Evolutionary conservation across 2,797 vertebrate species (phyloP), one percentile per base, ranked within the genome.

Genomic region (Tenualosa ilisha): DNA sequence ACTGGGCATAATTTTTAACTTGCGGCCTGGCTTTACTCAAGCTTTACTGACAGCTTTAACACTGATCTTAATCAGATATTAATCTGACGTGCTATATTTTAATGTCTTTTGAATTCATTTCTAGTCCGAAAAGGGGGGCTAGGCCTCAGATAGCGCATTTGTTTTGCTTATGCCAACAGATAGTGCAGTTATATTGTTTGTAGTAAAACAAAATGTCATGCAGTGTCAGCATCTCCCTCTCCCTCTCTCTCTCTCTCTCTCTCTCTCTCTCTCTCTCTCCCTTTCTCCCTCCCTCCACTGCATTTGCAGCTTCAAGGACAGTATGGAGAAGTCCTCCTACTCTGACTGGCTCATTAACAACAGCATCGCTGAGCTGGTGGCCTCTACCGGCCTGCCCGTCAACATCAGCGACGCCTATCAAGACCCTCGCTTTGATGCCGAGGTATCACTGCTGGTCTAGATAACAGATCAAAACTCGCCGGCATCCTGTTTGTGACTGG

Each of bases 331-430:
- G 90, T 97, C 98, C 0, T 98, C 98, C 0, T 97, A 97, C 91
- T 99, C 98, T 0, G 98, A 99, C 92, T 99, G 98, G 98, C 96
- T 99, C 87, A 97, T 99, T 93, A 99, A 99, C 92, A 99, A 99
- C 89, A 99, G 98, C 83, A 95, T 99, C 51, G 98, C 98, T 0
- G 98, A 99, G 91, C 95, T 99, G 24, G 98, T 99, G 6, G 98
- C 98, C 46, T 99, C 98, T 84, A 99, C 98, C 0, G 98, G 98
- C 88, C 97, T 99, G 51, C 98, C 98, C 0, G 98, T 99, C 88
- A 99, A 99, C 92, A 97, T 99, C 89, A 99, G 97, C 0, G 98
- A 99, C 56, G 97, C 97, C 85, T 99, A 98, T 91, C 98, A 99
- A 93, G 98, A 99, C 91, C 98, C 98, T 53, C 98, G 98, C 91